These are phyloP conservation scores for Phymastichus coffea DNA, from an alignment of 1,140 invertebrate species.

Conservation along the genomic window DNA sequence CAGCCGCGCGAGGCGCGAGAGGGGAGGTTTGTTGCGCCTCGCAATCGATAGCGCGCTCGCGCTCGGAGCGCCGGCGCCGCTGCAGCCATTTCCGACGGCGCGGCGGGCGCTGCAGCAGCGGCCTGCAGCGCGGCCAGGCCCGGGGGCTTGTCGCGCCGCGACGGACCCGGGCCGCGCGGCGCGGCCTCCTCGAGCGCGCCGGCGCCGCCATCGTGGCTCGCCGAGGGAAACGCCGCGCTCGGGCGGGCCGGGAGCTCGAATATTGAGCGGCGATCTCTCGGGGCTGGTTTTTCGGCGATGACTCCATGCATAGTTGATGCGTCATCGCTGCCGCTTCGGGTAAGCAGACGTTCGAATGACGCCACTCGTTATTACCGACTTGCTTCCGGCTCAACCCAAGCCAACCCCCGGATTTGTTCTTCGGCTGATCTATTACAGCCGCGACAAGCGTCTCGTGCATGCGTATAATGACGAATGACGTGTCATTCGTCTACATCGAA, in stretches of 20 bases:
- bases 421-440: too few species aligned
- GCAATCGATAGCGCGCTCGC: not conserved
- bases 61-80: not conserved
- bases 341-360: slow-evolving; percentile 33
- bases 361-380: slow-evolving; percentile 16
- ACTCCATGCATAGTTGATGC: too few species aligned
- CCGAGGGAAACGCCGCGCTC: slow-evolving; percentile 17
- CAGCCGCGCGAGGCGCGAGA: slow-evolving; percentile 25
- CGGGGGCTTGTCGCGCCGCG: too few species aligned
- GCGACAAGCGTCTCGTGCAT: too few species aligned
- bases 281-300: slow-evolving; percentile 43
- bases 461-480: slow-evolving; percentile 18
- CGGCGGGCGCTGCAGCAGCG: too few species aligned
- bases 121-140: too few species aligned
- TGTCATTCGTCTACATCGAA: slow-evolving; percentile 19
- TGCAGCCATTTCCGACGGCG: slow-evolving; percentile 12
- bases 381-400: slow-evolving; percentile 27
- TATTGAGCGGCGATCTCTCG: slow-evolving; percentile 33
- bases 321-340: too few species aligned
- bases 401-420: too few species aligned
- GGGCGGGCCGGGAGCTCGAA: slow-evolving; percentile 41
- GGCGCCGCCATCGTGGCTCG: too few species aligned
- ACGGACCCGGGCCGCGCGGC: slow-evolving; percentile 35
- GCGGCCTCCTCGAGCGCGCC: slow-evolving; percentile 27
- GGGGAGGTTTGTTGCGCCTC: slow-evolving; percentile 32